These are phyloP conservation scores for Invenusta paracnida DNA, from an alignment of 2,888 invertebrate species.

Conservation along the genomic window DNA sequence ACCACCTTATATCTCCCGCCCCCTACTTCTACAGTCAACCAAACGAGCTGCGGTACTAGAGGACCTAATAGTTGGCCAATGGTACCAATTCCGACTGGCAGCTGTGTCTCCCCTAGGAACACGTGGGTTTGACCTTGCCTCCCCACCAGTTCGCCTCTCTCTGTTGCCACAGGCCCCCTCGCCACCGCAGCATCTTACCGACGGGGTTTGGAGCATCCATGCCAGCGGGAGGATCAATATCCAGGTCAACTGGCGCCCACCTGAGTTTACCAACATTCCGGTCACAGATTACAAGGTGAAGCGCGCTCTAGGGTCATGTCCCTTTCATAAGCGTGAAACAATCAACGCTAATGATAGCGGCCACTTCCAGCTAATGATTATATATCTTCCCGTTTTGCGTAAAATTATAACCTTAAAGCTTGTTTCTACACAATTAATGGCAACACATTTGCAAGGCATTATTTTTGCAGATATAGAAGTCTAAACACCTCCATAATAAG, in stretches of 20 bases:
- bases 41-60: background rate
- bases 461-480: too few species aligned
- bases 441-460: too few species aligned
- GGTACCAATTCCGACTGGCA: conserved; percentile 38
- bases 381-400: too few species aligned
- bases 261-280: conserved; percentile 18
- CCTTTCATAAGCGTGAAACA: too few species aligned
- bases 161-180: background rate
- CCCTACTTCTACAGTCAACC: background rate
- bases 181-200: conserved; percentile 21
- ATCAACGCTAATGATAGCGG: too few species aligned
- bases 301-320: background rate
- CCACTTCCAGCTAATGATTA: too few species aligned
- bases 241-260: conserved; percentile 22
- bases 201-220: conserved; percentile 34
- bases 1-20: too few species aligned
- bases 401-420: too few species aligned
- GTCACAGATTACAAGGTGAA: conserved; percentile 28
- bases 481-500: too few species aligned
- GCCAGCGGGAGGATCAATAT: conserved; percentile 30
- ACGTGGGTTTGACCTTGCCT: conserved; percentile 3
- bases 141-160: background rate
- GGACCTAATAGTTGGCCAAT: background rate
- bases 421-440: background rate
- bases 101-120: conserved; percentile 25